Conservation (phyloP, 1,140 invertebrate species). For the Fopius arisanus region DNA sequence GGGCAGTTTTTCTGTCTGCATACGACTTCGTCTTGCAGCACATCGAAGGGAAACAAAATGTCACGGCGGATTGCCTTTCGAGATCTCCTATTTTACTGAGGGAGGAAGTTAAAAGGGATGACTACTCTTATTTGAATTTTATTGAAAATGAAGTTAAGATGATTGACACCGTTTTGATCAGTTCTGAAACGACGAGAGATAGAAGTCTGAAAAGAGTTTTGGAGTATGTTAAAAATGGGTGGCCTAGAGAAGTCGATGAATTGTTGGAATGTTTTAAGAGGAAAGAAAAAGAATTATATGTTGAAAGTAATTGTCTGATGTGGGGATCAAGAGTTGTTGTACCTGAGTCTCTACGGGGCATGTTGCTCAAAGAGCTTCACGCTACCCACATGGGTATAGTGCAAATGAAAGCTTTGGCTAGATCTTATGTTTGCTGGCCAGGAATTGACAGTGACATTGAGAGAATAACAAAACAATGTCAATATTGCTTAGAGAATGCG, state of each 20-base stretch:
- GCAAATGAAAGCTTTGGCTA: conserved; percentile 46
- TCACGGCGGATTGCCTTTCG: neutral
- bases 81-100: neutral
- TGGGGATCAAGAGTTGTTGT: conserved; percentile 15
- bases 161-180: conserved; percentile 6
- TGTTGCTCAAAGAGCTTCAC: conserved; percentile 18
- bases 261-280: conserved; percentile 21
- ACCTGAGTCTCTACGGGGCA: neutral
- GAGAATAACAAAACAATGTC: conserved; percentile 32
- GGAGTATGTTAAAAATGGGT: conserved; percentile 30
- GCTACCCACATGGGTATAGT: conserved; percentile 31
- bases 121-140: conserved; percentile 27
- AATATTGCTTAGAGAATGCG: conserved; percentile 23
- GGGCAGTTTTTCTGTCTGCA: neutral
- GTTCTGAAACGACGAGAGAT: conserved; percentile 25
- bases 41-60: conserved; percentile 2
- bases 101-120: neutral
- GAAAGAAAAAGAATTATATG: conserved; percentile 34
- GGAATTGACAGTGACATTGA: conserved; percentile 49
- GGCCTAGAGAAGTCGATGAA: conserved; percentile 25
- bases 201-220: conserved; percentile 24
- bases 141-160: conserved; percentile 22
- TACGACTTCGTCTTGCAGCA: neutral
- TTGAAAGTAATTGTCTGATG: conserved; percentile 36
- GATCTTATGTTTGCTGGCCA: conserved; percentile 51